phyloP scores from a whole-genome alignment of 1,140 invertebrate genomes.

The Agrilus planipennis region DNA sequence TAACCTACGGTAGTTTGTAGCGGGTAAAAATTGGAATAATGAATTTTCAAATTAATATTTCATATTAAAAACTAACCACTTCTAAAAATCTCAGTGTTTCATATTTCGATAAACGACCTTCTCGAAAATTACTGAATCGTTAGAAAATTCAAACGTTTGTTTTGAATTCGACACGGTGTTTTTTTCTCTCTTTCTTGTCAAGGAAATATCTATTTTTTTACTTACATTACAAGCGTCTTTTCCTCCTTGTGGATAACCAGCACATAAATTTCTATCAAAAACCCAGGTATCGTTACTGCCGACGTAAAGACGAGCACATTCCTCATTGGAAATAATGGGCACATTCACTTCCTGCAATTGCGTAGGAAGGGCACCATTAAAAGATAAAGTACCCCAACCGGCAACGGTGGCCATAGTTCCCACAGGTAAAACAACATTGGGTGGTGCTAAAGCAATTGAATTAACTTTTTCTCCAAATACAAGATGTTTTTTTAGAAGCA shows the following conservation, averaged over 20 bases:
- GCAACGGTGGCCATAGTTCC: slow-evolving; percentile 19
- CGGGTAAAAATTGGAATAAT: too few relatives aligned
- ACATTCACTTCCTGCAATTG: slow-evolving; percentile 36
- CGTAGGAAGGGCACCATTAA: slow-evolving; percentile 20
- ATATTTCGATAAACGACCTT: too few relatives aligned
- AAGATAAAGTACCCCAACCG: slow-evolving; percentile 27
- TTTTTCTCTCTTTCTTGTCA: too few relatives aligned
- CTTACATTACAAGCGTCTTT: slow-evolving; percentile 58
- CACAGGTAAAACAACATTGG: slow-evolving; percentile 5
- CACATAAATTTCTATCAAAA: slow-evolving; percentile 57
- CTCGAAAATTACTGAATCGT: too few relatives aligned
- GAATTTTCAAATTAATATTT: too few relatives aligned
- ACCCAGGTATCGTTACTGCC: slow-evolving; percentile 37
- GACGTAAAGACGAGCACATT: slow-evolving; percentile 30
- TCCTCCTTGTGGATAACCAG: slow-evolving; percentile 50
- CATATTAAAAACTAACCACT: too few relatives aligned
- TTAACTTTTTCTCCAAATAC: slow-evolving; percentile 19
- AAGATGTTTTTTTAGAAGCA: too few relatives aligned
- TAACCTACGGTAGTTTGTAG: too few relatives aligned
- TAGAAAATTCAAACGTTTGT: too few relatives aligned
- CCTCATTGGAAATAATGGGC: slow-evolving; percentile 27
- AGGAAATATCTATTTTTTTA: too few relatives aligned
- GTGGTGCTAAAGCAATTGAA: slow-evolving; percentile 11
- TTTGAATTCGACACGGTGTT: too few relatives aligned
- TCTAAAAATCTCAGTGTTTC: too few relatives aligned